Evolutionary conservation across 2,113 vertebrate genomes (phyloP), one percentile per base, ranked within the genome.

Genomic region (Podilymbus podiceps): DNA sequence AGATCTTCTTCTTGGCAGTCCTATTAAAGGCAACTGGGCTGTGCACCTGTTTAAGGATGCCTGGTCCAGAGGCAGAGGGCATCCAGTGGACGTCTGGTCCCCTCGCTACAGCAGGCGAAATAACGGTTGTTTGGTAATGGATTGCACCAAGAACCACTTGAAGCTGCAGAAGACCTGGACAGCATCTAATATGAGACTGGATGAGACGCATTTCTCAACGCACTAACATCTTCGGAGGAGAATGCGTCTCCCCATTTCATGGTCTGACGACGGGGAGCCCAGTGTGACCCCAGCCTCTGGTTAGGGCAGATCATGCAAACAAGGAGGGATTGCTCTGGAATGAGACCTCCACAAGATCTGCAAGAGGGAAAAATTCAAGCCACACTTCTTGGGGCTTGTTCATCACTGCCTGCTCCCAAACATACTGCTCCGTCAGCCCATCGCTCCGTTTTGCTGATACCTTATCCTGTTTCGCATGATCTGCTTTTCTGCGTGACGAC

Each of bases 121-220:
- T 7, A 35, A 56, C 0, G 6, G n/a, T 13, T 15, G 50, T n/a
- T 78, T 52, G 83, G 85, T 55, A 62, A 71, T 4, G 33, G 82
- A 44, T 46, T 11, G 9, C 75, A 60, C 64, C 68, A 55, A 72
- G 60, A 90, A 72, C 63, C 52, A 4, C 2, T 8, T 63, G 90
- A 83, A 88, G 73, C 53, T 55, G 69, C 68, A 78, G 67, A 71
- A 89, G 46, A 47, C 24, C 73, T 94, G 95, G 96, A 90, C 5
- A n/a, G 40, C 27, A 23, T 85, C 97, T 96, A 97, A 21, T 0
- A 1, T 8, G 66, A 63, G 92, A 40, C 0, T 17, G 83, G 85
- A 86, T 40, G 60, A 12, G 86, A 64, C 0, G 0, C 44, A 2
- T 56, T 84, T 60, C 79, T 50, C 74, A 35, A 67, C 0, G 16